phyloP scores from a whole-genome alignment of 37 sponge, comb jelly and placozoan species.

The Theonella swinhoei region DNA sequence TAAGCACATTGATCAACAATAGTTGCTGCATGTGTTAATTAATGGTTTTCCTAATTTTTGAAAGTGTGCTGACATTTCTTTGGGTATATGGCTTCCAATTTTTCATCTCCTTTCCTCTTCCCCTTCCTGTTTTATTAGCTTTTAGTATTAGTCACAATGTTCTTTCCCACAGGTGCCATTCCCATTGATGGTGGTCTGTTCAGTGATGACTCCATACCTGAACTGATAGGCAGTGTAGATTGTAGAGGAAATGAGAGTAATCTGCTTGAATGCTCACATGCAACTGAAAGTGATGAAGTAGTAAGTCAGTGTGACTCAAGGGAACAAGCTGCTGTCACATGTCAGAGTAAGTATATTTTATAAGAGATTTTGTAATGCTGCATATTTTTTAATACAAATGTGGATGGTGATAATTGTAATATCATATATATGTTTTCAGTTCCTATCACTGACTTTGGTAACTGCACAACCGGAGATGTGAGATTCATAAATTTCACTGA shows the following conservation, averaged over 20 bases:
- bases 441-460: constrained; percentile 6
- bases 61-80: too few relatives aligned
- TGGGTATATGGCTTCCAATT: too few relatives aligned
- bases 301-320: background rate
- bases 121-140: too few relatives aligned
- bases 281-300: background rate
- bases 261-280: background rate
- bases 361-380: background rate
- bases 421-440: background rate
- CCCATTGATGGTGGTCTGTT: background rate
- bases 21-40: too few relatives aligned
- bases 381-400: background rate
- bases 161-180: background rate
- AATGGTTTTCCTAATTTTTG: too few relatives aligned
- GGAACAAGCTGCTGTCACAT: constrained; percentile 33
- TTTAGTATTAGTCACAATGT: too few relatives aligned
- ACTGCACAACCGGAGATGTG: constrained; percentile 38
- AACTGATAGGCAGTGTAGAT: background rate
- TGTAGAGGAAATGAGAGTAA: constrained; percentile 30
- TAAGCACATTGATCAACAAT: too few relatives aligned
- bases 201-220: background rate
- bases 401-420: background rate
- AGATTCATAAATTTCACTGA: constrained; percentile 10
- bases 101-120: too few relatives aligned
- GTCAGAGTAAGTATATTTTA: constrained; percentile 17